Conservation (phyloP, 1,140 invertebrate species). For the Pomphorhynchus laevis region DNA sequence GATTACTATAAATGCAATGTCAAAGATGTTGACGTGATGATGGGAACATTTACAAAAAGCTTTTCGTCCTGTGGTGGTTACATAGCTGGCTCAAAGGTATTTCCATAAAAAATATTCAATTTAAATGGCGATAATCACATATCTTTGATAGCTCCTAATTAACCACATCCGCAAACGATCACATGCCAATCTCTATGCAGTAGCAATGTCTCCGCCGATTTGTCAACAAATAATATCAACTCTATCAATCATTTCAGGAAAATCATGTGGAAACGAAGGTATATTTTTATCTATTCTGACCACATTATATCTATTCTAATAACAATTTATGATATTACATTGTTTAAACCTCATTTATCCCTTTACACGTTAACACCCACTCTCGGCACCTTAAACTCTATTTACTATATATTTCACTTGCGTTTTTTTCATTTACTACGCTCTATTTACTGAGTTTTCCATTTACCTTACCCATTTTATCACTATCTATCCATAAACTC, state of each 20-base stretch:
- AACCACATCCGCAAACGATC: slow-evolving; percentile 38
- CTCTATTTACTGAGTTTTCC: slow-evolving; percentile 58
- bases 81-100: slow-evolving; percentile 43
- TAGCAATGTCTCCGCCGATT: slow-evolving; percentile 51
- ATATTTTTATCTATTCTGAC: slow-evolving; percentile 7
- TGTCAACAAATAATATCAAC: slow-evolving; percentile 54
- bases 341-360: too few relatives aligned
- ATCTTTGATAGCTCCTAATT: slow-evolving; percentile 31
- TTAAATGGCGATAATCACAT: background rate
- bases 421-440: slow-evolving; percentile 40
- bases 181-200: slow-evolving; percentile 48
- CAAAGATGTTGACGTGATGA: slow-evolving; percentile 63
- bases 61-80: slow-evolving; percentile 91
- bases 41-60: slow-evolving; percentile 79
- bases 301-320: background rate
- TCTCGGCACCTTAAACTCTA: slow-evolving; percentile 37
- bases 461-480: slow-evolving; percentile 55
- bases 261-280: slow-evolving; percentile 37
- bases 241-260: slow-evolving; percentile 51
- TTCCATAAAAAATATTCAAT: background rate
- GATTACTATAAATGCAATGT: slow-evolving; percentile 47
- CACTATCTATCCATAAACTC: too few relatives aligned
- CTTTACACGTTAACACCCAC: too few relatives aligned
- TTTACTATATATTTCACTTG: slow-evolving; percentile 41
- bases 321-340: too few relatives aligned